phyloP scores from a whole-genome alignment of 2,888 invertebrate genomes.

The Ichneumoninae sp. region DNA sequence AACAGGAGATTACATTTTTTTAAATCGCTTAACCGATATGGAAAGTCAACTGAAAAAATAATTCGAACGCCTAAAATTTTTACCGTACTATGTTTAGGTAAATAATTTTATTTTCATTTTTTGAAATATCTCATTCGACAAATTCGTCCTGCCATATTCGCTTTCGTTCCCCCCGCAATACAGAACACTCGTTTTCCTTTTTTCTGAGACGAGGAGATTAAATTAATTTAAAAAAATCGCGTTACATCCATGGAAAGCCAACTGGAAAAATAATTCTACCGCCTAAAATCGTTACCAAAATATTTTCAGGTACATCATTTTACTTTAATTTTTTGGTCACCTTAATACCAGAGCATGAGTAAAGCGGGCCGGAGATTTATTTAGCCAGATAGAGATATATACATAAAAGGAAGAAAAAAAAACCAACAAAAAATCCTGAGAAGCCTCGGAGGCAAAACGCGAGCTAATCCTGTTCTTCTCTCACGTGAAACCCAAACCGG shows the following conservation, averaged over 20 bases:
- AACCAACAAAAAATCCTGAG: slow-evolving; percentile 29
- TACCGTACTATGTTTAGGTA: too few species aligned
- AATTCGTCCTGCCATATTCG: not conserved
- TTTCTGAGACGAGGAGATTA: not conserved
- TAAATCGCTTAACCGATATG: too few species aligned
- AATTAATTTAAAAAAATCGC: not conserved
- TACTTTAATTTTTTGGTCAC: not conserved
- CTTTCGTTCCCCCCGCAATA: not conserved
- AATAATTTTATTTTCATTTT: not conserved
- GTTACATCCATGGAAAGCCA: too few species aligned
- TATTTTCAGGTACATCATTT: not conserved
- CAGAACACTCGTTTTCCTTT: not conserved
- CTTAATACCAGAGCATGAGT: not conserved
- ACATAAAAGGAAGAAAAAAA: slow-evolving; percentile 10
- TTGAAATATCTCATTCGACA: slow-evolving; percentile 58
- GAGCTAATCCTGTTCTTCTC: slow-evolving; percentile 66
- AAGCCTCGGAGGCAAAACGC: slow-evolving; percentile 62
- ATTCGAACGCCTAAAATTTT: too few species aligned
- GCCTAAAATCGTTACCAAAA: too few species aligned
- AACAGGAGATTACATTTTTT: too few species aligned
- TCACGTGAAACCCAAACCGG: slow-evolving; percentile 61
- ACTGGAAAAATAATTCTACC: too few species aligned
- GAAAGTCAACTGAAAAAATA: too few species aligned
- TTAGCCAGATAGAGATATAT: slow-evolving; percentile 7
- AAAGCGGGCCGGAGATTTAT: not conserved